Evolutionary conservation across 2,797 vertebrate species (phyloP), one percentile per base, ranked within the genome.

Genomic region (Apogon talboti): DNA sequence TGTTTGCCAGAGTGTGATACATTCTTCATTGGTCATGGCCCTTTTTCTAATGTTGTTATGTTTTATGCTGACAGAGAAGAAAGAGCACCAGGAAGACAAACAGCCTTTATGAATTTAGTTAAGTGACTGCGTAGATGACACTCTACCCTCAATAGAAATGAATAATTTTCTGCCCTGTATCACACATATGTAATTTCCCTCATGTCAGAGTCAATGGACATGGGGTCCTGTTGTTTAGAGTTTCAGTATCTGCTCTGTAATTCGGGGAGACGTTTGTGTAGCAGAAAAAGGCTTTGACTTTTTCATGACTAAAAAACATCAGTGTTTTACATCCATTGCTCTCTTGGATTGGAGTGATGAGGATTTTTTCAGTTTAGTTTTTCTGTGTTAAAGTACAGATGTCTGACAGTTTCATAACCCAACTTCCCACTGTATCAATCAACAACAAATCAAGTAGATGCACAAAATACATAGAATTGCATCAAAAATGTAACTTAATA

Each of bases 1-100:
- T 66, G 73, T 85, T 88, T 86, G 83, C 79, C 87, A 89, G 83
- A 83, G 83, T 86, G 81, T 78, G 82, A 90, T 90, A 79, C 82
- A 89, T 90, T 93, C 84, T 90, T 82, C 81, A 88, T 90, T 91
- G 76, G 89, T 89, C 87, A 90, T 64, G 87, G 85, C 61, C 61
- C 60, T 80, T 54, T 60, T 72, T 83, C 64, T 87, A 76, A 89
- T 87, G 82, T 86, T 89, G 83, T 90, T 86, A 87, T 84, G 77
- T 89, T 89, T 89, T 75, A 80, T 82, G 81, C 69, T 84, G 79
- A 87, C 70, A 78, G 67, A 59, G 56, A 85, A 84, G 81, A 89
- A 90, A 91, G 78, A 79, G 67, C 74, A 78, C 87, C 87, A 90
- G 85, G 81, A 90, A 88, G 81, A 81, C 78, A 87, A 89, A 90